Evolutionary conservation across 2,888 invertebrate genomes (phyloP).

Genomic region (Xestia c-nigrum): DNA sequence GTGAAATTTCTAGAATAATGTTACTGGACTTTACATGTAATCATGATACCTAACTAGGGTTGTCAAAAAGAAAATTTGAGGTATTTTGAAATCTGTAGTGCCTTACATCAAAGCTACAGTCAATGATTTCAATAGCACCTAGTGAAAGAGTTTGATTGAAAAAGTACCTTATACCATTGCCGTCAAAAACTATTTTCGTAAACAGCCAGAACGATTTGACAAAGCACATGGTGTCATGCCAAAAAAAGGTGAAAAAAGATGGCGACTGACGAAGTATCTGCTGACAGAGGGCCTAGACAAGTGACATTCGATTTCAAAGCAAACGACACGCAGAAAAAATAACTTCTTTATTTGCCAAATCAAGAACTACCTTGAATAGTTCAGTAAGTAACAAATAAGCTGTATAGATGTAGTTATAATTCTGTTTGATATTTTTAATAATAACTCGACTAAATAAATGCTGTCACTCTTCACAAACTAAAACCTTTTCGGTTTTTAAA

Average conservation of each 20-base stretch:
- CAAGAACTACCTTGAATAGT: no score
- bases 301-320: neutral
- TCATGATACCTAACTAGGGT: constrained; percentile 48
- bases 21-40: constrained; percentile 53
- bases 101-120: neutral
- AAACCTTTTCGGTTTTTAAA: neutral
- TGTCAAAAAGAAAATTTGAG: neutral
- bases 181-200: neutral
- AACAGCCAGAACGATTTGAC: neutral
- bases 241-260: neutral
- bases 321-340: no score
- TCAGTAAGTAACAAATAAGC: no score
- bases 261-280: neutral
- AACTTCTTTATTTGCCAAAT: no score
- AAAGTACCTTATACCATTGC: neutral
- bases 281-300: neutral
- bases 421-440: no score
- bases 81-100: neutral
- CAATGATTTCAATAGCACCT: neutral
- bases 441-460: neutral
- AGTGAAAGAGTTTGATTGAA: neutral
- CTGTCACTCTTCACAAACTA: neutral
- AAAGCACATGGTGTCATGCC: neutral
- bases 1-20: constrained; percentile 51
- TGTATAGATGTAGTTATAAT: no score